Conservation (phyloP, 2,888 invertebrate species). For the Epirrita christyi region DNA sequence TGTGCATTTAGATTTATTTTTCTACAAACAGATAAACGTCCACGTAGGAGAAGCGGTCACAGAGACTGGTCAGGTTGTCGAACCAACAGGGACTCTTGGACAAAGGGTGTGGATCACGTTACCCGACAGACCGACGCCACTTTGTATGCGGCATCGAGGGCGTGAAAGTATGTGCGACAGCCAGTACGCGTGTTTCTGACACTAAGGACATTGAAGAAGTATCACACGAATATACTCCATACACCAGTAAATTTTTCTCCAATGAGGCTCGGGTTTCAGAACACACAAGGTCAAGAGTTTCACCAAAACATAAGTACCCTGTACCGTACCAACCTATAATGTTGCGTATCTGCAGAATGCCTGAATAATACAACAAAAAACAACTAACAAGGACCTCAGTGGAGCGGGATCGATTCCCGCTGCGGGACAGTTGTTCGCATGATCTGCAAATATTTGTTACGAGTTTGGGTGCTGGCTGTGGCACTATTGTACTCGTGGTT, state of each 20-base stretch:
- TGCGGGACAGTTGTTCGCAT: not conserved
- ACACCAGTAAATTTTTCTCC: too few relatives aligned
- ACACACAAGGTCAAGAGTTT: too few relatives aligned
- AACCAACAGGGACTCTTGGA: conserved; percentile 60
- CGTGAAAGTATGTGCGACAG: conserved; percentile 54
- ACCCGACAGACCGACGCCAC: conserved; percentile 55
- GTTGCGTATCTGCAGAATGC: too few relatives aligned
- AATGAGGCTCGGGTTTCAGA: too few relatives aligned
- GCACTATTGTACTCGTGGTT: too few relatives aligned
- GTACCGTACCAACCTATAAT: too few relatives aligned
- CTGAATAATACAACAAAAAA: too few relatives aligned
- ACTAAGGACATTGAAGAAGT: not conserved
- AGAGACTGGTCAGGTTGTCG: conserved; percentile 77
- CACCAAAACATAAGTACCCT: too few relatives aligned
- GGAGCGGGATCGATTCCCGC: not conserved
- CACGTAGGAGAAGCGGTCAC: conserved; percentile 68
- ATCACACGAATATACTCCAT: not conserved
- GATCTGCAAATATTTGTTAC: not conserved
- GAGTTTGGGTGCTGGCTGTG: too few relatives aligned
- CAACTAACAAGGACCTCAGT: not conserved
- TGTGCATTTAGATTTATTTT: conserved; percentile 59
- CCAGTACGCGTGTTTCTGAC: conserved; percentile 7
- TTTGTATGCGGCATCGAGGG: conserved; percentile 68
- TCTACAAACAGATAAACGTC: conserved; percentile 61
- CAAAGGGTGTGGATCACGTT: conserved; percentile 69